phyloP scores from a whole-genome alignment of 2,797 vertebrate genomes.

The Bryconaethiops microstoma region DNA sequence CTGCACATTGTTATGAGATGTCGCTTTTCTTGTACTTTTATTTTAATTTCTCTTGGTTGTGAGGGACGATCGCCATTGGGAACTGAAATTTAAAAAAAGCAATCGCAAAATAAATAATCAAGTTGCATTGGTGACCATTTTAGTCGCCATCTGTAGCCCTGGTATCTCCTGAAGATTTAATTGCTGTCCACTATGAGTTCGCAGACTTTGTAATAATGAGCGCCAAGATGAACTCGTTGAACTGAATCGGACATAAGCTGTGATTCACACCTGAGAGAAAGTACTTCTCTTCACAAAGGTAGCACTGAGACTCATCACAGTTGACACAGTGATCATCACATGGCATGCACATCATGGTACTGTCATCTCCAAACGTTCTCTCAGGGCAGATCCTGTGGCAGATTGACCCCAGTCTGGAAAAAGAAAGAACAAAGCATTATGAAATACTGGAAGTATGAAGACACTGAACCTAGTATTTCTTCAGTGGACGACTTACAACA shows the following conservation, averaged over 20 bases:
- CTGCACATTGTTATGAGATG: too few relatives aligned
- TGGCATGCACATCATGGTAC: constrained; percentile 68
- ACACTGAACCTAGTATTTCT: neutral
- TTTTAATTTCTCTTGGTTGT: too few relatives aligned
- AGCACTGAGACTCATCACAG: constrained; percentile 83
- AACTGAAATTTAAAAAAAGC: too few relatives aligned
- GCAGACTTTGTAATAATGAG: too few relatives aligned
- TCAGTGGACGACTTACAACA: neutral
- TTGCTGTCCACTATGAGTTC: too few relatives aligned
- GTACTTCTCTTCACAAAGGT: constrained; percentile 82
- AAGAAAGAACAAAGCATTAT: constrained; percentile 12
- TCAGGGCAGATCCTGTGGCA: constrained; percentile 87
- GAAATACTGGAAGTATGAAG: neutral
- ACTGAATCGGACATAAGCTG: neutral
- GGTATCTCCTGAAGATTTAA: too few relatives aligned
- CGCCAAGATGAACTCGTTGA: too few relatives aligned
- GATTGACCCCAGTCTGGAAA: constrained; percentile 74
- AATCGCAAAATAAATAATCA: too few relatives aligned
- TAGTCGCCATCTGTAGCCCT: too few relatives aligned
- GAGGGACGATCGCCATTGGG: too few relatives aligned
- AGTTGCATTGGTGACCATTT: too few relatives aligned
- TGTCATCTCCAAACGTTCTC: constrained; percentile 74
- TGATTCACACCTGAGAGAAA: constrained; percentile 79
- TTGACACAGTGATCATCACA: constrained; percentile 79
- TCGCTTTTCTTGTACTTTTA: too few relatives aligned